Evolutionary conservation across 2,888 invertebrate species (phyloP).

Genomic region (Glyphotaelius pellucidus): DNA sequence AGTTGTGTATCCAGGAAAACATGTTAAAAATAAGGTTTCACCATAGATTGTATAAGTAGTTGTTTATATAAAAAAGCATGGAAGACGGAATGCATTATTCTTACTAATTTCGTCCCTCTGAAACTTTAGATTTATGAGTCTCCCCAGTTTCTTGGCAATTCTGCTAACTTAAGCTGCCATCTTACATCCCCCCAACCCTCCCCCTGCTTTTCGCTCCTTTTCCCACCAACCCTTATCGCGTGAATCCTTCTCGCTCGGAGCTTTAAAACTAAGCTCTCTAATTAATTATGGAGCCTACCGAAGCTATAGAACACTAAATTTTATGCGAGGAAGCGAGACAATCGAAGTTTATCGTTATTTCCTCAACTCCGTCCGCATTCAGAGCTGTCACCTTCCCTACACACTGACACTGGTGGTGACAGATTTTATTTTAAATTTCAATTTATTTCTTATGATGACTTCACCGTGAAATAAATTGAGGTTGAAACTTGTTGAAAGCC

Average conservation of each 20-base stretch:
- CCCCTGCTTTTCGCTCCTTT: slow-evolving; percentile 26
- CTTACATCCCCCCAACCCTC: slow-evolving; percentile 38
- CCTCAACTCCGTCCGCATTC: background rate
- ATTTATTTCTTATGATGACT: slow-evolving; percentile 41
- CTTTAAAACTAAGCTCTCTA: slow-evolving; percentile 80
- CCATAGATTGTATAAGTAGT: background rate
- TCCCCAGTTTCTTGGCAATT: slow-evolving; percentile 59
- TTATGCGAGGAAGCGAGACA: slow-evolving; percentile 45
- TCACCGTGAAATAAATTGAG: slow-evolving; percentile 15
- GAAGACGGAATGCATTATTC: slow-evolving; percentile 48
- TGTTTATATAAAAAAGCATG: slow-evolving; percentile 8
- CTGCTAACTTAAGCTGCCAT: slow-evolving; percentile 58
- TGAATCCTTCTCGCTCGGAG: slow-evolving; percentile 40
- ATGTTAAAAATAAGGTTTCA: background rate
- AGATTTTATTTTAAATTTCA: slow-evolving; percentile 52
- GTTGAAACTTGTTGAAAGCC: background rate
- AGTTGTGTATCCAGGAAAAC: background rate
- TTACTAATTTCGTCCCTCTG: slow-evolving; percentile 53
- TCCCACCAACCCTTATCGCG: background rate
- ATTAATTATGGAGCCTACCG: slow-evolving; percentile 76
- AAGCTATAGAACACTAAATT: slow-evolving; percentile 43
- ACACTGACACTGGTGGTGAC: slow-evolving; percentile 32
- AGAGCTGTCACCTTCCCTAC: background rate
- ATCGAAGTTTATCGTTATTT: slow-evolving; percentile 50
- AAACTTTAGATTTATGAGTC: slow-evolving; percentile 56